Percentiles rank a stretch among this genome's conserved stretches.
phyloP scores from a whole-genome alignment of 2,888 invertebrate genomes.

The Pelosia muscerda region DNA sequence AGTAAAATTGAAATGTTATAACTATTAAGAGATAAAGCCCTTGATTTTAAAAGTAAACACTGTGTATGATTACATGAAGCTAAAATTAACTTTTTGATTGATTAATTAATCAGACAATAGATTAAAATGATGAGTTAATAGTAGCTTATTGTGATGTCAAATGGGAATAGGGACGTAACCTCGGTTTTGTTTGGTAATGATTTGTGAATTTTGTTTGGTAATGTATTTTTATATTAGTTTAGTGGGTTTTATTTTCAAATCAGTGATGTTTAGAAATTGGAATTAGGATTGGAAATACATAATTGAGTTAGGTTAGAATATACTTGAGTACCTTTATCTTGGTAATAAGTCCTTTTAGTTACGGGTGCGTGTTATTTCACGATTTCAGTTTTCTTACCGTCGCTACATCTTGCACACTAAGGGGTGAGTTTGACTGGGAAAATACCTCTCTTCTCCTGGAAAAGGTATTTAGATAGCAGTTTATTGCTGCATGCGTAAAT shows the following conservation, averaged over 20 bases:
- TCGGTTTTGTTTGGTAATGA: not conserved
- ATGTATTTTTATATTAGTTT: not conserved
- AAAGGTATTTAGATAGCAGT: too few relatives aligned
- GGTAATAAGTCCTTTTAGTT: too few relatives aligned
- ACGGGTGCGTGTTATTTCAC: too few relatives aligned
- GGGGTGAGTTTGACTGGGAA: too few relatives aligned
- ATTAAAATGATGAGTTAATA: slow-evolving; percentile 13
- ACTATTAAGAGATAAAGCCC: too few relatives aligned
- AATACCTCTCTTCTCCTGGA: too few relatives aligned
- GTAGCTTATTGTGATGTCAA: slow-evolving; percentile 1
- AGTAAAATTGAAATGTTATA: too few relatives aligned
- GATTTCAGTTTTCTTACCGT: too few relatives aligned
- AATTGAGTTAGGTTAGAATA: not conserved
- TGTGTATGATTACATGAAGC: slow-evolving; percentile 11
- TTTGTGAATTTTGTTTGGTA: not conserved
- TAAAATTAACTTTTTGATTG: slow-evolving; percentile 23
- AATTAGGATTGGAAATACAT: not conserved
- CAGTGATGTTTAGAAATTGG: not conserved
- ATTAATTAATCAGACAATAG: slow-evolving; percentile 23
- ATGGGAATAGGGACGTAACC: not conserved
- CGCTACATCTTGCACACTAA: too few relatives aligned
- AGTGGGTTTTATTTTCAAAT: not conserved
- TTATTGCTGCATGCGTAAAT: too few relatives aligned
- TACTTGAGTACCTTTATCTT: too few relatives aligned
- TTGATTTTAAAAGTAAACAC: slow-evolving; percentile 5